Conservation (phyloP, 2,797 vertebrate species). For the Dromococcyx pavoninus region DNA sequence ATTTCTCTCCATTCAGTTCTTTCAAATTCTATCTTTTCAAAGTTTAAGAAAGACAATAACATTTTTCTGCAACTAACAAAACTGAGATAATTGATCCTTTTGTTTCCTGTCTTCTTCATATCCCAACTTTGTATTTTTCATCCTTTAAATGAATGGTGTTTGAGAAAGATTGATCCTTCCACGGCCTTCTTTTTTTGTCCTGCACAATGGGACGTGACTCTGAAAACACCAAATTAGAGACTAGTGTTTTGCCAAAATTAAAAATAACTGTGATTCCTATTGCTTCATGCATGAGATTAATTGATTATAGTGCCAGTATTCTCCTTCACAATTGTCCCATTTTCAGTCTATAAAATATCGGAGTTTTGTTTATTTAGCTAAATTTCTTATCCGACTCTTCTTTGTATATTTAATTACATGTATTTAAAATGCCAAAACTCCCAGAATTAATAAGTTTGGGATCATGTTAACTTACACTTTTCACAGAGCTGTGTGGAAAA, state of each 20-base stretch:
- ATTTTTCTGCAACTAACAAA: neutral
- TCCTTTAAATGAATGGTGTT: neutral
- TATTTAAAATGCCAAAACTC: conserved; percentile 43
- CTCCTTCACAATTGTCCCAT: neutral
- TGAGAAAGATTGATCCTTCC: neutral
- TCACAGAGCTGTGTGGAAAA: conserved; percentile 16
- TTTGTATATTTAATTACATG: conserved; percentile 53
- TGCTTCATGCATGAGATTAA: neutral
- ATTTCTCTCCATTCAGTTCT: neutral
- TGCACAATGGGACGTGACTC: neutral
- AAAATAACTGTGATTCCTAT: neutral
- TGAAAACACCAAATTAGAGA: neutral
- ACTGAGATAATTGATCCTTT: neutral
- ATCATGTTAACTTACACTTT: neutral
- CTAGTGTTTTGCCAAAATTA: neutral
- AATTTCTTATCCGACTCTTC: neutral
- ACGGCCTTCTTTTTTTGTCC: neutral
- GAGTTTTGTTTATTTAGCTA: neutral
- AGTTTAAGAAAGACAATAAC: neutral
- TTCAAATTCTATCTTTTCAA: neutral
- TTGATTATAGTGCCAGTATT: neutral
- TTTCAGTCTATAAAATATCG: neutral
- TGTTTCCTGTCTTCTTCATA: neutral
- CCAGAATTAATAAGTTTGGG: conserved; percentile 36
- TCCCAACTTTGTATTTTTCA: fast-evolving